A percentile compares a stretch with the other conserved stretches of the same genome.
These are phyloP conservation scores for Tetranychus piercei DNA, from an alignment of 2,888 invertebrate genomes.

Conservation along the genomic window DNA sequence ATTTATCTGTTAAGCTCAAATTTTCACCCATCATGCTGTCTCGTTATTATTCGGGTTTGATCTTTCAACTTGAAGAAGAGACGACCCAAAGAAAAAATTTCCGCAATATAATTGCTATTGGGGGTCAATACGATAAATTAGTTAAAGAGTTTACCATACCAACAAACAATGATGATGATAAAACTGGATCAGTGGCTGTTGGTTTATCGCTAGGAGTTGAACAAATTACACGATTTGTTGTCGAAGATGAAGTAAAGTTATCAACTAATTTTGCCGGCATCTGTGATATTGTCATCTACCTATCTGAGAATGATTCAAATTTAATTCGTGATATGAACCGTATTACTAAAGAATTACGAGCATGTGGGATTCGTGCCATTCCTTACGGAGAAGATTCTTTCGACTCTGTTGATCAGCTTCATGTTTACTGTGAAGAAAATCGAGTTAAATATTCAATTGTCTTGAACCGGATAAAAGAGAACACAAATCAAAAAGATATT, in stretches of 20 bases:
- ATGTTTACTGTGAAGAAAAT: too few species aligned
- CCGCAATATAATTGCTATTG: constrained; percentile 58
- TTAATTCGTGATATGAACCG: too few species aligned
- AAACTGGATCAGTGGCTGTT: constrained; percentile 43
- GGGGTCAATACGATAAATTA: constrained; percentile 72
- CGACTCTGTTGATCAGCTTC: too few species aligned
- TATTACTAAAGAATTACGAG: too few species aligned
- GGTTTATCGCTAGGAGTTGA: constrained; percentile 72
- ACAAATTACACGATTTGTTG: constrained; percentile 46
- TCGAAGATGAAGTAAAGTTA: constrained; percentile 36
- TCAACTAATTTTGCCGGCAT: constrained; percentile 30
- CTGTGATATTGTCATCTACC: constrained; percentile 41
- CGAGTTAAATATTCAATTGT: too few species aligned
- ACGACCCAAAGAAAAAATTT: constrained; percentile 37
- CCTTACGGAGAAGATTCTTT: too few species aligned
- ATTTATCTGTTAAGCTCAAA: constrained; percentile 49
- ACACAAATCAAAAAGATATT: too few species aligned
- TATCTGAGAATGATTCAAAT: constrained; percentile 25
- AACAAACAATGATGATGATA: constrained; percentile 28
- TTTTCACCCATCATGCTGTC: constrained; percentile 43
- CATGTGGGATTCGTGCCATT: too few species aligned
- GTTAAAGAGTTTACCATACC: constrained; percentile 34
- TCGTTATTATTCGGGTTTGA: constrained; percentile 47
- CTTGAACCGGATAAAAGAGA: too few species aligned
- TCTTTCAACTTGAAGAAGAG: constrained; percentile 48